Evolutionary conservation across 2,113 vertebrate species (phyloP).

Genomic region (Cettia cetti): DNA sequence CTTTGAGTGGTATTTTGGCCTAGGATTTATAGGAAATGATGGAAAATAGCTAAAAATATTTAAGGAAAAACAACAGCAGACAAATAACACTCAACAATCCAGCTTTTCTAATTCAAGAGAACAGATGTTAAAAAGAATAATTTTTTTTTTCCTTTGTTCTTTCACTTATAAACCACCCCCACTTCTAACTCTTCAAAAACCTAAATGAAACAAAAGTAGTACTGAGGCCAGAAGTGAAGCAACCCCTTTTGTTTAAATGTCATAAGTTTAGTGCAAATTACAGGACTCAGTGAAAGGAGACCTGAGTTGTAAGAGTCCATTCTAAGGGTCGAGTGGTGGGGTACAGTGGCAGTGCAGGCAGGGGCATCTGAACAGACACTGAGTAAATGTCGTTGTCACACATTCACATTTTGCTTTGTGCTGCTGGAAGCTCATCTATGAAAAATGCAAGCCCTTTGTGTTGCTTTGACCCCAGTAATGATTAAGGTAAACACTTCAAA

Average conservation of each 20-base stretch:
- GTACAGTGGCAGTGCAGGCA: background rate
- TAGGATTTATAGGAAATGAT: background rate
- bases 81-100: conserved; percentile 36
- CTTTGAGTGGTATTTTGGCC: background rate
- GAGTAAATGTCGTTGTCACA: background rate
- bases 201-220: conserved; percentile 10
- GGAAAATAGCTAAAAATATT: conserved; percentile 19
- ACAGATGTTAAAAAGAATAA: conserved; percentile 9
- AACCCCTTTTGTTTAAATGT: conserved; percentile 13
- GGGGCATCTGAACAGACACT: background rate
- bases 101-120: conserved; percentile 39
- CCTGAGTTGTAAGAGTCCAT: background rate
- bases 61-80: background rate
- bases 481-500: background rate
- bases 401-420: background rate
- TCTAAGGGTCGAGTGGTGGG: background rate
- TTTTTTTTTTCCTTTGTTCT: background rate
- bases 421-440: background rate
- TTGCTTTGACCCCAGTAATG: background rate
- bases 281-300: background rate
- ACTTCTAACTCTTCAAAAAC: conserved; percentile 1
- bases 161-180: background rate
- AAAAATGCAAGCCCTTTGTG: conserved; percentile 17
- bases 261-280: background rate
- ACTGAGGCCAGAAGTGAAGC: background rate